These are phyloP conservation scores for Chaetorhynchus papuensis DNA, from an alignment of 2,113 vertebrate genomes.

Conservation along the genomic window DNA sequence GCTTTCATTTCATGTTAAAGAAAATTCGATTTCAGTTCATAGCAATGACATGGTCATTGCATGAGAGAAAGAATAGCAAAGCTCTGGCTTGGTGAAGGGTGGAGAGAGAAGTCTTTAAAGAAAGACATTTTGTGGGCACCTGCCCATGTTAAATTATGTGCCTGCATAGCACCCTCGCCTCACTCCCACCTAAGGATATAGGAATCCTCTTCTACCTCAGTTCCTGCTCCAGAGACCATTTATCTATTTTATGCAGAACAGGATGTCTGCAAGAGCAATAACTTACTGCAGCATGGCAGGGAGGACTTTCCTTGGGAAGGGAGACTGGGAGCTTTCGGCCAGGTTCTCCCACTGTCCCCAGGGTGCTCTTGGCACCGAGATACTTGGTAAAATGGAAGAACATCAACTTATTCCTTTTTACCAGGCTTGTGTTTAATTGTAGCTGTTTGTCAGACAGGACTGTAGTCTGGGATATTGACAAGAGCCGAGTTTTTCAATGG, in stretches of 20 bases:
- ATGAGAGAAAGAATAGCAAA: not conserved
- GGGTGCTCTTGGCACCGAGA: rapidly evolving
- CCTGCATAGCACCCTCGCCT: not conserved
- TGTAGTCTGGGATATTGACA: not conserved
- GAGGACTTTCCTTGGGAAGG: not conserved
- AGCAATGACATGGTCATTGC: not conserved
- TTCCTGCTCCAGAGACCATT: not conserved
- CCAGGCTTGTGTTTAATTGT: not conserved
- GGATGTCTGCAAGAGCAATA: not conserved
- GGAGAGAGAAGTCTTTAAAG: not conserved
- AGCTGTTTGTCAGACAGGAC: not conserved
- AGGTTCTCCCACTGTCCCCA: not conserved
- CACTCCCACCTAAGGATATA: not conserved
- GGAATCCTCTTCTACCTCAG: not conserved
- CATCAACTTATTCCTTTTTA: not conserved
- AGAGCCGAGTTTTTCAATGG: not conserved
- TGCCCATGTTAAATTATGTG: not conserved
- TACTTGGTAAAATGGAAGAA: not conserved
- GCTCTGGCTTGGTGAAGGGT: not conserved
- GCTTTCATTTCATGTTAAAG: not conserved
- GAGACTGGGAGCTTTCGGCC: not conserved
- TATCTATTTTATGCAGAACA: not conserved
- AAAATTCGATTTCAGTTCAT: not conserved
- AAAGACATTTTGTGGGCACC: not conserved
- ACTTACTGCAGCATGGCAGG: not conserved